phyloP scores from a whole-genome alignment of 2,888 invertebrate genomes.

The Spatulosminthurus flaviceps region DNA sequence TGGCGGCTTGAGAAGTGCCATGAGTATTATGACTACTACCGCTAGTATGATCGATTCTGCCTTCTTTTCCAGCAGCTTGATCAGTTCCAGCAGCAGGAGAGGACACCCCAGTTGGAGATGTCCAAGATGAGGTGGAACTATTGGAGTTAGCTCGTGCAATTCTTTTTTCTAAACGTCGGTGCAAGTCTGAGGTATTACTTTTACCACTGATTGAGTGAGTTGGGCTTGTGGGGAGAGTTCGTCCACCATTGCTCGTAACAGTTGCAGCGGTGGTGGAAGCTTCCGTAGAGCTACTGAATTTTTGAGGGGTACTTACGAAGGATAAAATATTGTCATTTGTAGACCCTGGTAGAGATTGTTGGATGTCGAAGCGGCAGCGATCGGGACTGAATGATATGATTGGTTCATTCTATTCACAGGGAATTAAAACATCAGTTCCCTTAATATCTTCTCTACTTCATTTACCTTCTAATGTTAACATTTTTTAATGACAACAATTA shows the following conservation, averaged over 20 bases:
- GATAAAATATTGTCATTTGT: conserved; percentile 48
- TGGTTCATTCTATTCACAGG: conserved; percentile 51
- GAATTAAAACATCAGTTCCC: not conserved
- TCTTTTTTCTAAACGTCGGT: conserved; percentile 57
- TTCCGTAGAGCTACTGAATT: not conserved
- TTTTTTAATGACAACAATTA: too few species aligned
- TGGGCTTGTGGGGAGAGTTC: not conserved
- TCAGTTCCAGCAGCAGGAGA: not conserved
- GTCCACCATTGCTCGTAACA: too few species aligned
- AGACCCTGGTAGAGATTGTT: conserved; percentile 22
- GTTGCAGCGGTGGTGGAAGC: not conserved
- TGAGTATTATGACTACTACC: not conserved
- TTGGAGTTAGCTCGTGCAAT: conserved; percentile 55
- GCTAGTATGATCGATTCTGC: not conserved
- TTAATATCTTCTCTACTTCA: too few species aligned
- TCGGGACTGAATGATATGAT: conserved; percentile 61
- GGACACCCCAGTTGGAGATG: not conserved
- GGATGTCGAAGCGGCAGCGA: conserved; percentile 55
- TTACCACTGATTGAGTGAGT: conserved; percentile 18
- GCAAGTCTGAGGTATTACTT: conserved; percentile 48
- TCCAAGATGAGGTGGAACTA: conserved; percentile 15
- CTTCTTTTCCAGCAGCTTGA: not conserved
- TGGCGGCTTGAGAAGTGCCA: not conserved
- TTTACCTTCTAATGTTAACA: too few species aligned
- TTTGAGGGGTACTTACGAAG: conserved; percentile 26